A percentile compares a stretch with the other conserved stretches of the same genome.
These are phyloP conservation scores for Sarcophilus harrisii DNA, from an alignment of 2,797 vertebrate species.

Conservation along the genomic window DNA sequence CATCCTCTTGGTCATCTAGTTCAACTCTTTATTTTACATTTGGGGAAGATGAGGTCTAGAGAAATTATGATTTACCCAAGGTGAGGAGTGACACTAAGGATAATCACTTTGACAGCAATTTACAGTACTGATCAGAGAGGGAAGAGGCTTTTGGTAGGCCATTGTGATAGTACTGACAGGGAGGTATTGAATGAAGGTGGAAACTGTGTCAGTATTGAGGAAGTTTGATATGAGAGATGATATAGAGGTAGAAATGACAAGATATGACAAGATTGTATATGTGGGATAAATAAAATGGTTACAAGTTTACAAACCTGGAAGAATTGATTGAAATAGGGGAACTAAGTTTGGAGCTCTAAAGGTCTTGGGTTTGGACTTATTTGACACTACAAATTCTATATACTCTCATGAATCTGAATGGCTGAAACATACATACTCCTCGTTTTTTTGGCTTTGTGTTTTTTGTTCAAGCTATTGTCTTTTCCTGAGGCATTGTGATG, in stretches of 20 bases:
- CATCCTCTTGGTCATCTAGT: not conserved
- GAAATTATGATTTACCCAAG: not conserved
- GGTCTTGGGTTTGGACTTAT: not conserved
- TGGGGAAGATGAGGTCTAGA: not conserved
- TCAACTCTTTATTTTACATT: not conserved
- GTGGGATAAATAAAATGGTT: not conserved
- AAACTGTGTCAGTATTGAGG: not conserved
- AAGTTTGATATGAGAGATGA: not conserved
- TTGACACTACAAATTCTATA: not conserved
- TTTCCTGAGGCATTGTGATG: not conserved
- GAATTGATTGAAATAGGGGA: not conserved
- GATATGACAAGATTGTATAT: not conserved
- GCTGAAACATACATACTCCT: not conserved
- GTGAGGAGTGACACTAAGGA: not conserved
- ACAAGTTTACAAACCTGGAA: not conserved
- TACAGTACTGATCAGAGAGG: not conserved
- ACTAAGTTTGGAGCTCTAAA: not conserved
- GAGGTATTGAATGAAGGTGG: not conserved
- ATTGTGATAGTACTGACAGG: not conserved
- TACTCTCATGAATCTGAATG: not conserved
- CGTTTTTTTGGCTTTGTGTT: not conserved
- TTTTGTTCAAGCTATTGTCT: not conserved
- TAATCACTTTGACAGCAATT: not conserved
- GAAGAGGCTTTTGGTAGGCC: not conserved
- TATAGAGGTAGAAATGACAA: not conserved